Base-by-base conservation (phyloP, 2,113 vertebrate genomes). In the Perca schrenkii region DNA sequence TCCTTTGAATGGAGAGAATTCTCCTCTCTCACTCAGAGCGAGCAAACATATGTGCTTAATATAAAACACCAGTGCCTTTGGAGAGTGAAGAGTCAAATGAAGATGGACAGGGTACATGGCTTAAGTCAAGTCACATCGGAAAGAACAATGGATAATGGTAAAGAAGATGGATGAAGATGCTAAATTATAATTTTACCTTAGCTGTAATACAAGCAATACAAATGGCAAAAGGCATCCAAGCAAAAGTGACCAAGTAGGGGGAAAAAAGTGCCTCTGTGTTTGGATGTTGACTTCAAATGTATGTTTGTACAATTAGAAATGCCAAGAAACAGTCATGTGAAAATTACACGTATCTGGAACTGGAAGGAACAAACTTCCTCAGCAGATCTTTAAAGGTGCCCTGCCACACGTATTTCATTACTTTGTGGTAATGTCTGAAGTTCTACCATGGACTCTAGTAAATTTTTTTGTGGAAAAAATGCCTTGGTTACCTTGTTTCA, bases 41-140 rank as follows among this genome's bases (percentile, higher is more conserved):
- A 79, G 82, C 63, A 64, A 57, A 85, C 89, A 77, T n/a, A 65
- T 85, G 86, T 34, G 79, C 52, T 71, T 89, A 80, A 91, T 92
- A 74, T 77, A 66, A 92, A 92, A 91, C 83, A 74, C 72, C 72
- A 62, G 81, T 7, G n/a, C 46, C 56, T 77, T 85, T 77, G 63
- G 75, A 85, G 61, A 82, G 73, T 11, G 63, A 81, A 67, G 82
- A 86, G 80, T 86, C 74, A 67, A 89, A 93, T 85, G 61, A 88
- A 86, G 87, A 93, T 8, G 65, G 88, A 92, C 88, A 87, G 71
- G 28, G 43, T 78, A 88, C 81, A 81, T 19, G 84, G 79, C 67
- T 79, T 22, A 81, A 89, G 83, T 86, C 80, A 80, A 79, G 79
- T 84, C 54, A 5, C 74, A 78, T 92, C 1, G 53, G 54, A 73